Base-by-base conservation (phyloP, 2,113 vertebrate species). In the Microcebus murinus region DNA sequence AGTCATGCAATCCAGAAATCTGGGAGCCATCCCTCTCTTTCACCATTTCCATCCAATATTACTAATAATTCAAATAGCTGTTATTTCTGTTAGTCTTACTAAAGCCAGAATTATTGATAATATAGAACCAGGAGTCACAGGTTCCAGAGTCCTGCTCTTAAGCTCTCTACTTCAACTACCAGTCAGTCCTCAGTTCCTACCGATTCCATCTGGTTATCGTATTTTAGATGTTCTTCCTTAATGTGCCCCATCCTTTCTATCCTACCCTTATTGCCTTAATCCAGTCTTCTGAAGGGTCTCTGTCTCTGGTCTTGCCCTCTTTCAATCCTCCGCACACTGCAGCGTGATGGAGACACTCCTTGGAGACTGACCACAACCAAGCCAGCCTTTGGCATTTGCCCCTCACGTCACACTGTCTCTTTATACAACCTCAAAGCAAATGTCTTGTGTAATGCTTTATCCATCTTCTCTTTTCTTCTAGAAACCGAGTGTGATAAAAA, bases 21-120 rank as follows among this genome's bases (percentile, higher is more conserved):
- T 70, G 59, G 14, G 31, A 65, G 25, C 52, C 79, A 91, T 67
- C 14, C 29, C 57, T 73, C 6, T 84, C 59, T 76, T 23, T 91
- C 48, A 48, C 29, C 48, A 23, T 84, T 84, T 31, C 36, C 25
- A 68, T 31, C 2, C 39, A 52, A 2, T 73, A 61, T 55, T 59
- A 15, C 27, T 61, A 81, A 61, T 52, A 74, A 63, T 74, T 79
- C 45, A 50, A 82, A 29, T 14, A 70, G 25, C 48, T 42, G 27
- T 48, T 83, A 63, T 90, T 83, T 95, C 73, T 96, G 17, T 71
- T 82, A 71, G 45, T 79, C 29, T 91, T 95, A 52, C 36, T 71
- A 52, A 57, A 73, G 21, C 36, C n/a, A 71, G 48, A 34, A 82
- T 87, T 77, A 59, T 42, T 87, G 90, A 77, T 83, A 87, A 83